Conservation (phyloP, 2,888 invertebrate genomes). For the Sphaerophoria taeniata region DNA sequence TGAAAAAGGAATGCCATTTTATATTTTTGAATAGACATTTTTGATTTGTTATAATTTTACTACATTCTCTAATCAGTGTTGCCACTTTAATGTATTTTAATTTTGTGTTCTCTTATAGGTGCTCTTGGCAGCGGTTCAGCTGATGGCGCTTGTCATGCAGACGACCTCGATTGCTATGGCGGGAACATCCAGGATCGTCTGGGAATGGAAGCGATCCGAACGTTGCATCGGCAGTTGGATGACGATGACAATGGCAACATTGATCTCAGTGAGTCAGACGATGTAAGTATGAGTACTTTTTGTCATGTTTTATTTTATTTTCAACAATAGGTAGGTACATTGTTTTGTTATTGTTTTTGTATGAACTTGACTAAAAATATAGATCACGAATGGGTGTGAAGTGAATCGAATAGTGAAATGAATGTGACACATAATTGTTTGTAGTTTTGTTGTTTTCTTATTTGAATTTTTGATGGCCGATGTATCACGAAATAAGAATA, state of each 20-base stretch:
- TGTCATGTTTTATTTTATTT: slow-evolving; percentile 77
- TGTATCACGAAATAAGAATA: slow-evolving; percentile 19
- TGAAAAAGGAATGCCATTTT: too few species aligned
- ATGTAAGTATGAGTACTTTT: slow-evolving; percentile 86
- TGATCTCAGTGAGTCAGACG: slow-evolving; percentile 98
- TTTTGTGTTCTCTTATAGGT: slow-evolving; percentile 75
- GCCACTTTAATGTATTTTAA: slow-evolving; percentile 36
- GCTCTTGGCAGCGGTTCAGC: slow-evolving; percentile 80
- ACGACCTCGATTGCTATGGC: slow-evolving; percentile 90
- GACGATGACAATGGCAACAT: slow-evolving; percentile 99
- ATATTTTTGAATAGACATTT: too few species aligned
- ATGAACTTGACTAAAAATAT: slow-evolving; percentile 44
- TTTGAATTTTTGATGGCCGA: slow-evolving; percentile 10
- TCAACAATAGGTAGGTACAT: neutral
- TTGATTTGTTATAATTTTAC: neutral
- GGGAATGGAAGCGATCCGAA: slow-evolving; percentile 96
- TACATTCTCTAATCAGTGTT: neutral
- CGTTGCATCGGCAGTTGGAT: slow-evolving; percentile 96
- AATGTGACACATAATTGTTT: slow-evolving; percentile 35
- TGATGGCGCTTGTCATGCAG: slow-evolving; percentile 82
- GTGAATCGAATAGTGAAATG: slow-evolving; percentile 8
- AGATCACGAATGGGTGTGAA: slow-evolving; percentile 18
- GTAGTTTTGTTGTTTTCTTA: neutral
- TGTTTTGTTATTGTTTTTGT: slow-evolving; percentile 11
- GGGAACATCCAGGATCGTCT: slow-evolving; percentile 90